Evolutionary conservation across 1,140 invertebrate species (phyloP), one percentile per base, ranked within the genome.

Genomic region (Pomacea maculata): DNA sequence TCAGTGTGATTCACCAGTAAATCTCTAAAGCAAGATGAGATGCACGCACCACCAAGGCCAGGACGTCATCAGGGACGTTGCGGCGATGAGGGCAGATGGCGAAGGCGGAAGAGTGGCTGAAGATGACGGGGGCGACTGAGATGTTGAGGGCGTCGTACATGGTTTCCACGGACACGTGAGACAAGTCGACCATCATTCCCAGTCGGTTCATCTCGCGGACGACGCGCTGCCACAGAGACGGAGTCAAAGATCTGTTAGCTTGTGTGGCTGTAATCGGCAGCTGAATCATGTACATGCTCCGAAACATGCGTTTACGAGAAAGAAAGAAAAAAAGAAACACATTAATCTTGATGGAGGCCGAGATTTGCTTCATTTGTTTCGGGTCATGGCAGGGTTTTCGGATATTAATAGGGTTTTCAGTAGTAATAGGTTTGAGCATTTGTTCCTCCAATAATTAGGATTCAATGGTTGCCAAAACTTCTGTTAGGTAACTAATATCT

Each of bases 41-140:
- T 70, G 15, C 9, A 82, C 94, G 93, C 92, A 96, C 95, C 88
- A 96, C 90, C 88, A 94, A 93, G 85, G 94, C 92, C 78, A 97
- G 93, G 73, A 96, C 94, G 90, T 91, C 88, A 88, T 97, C 96
- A 70, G 95, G 95, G 55, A 97, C 95, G 91, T 97, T 97, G 80
- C 96, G 93, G 72, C 95, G 95, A 57, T 95, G 95, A 89, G 96
- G 96, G 92, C 96, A 97, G 19, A 97, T 92, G 19, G 95, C 94
- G 83, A 95, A 95, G 57, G 95, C 95, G 3, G 95, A 96, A 34
- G 96, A 96, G 90, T 97, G 96, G 75, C 95, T 96, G 92, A 96
- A 97, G 84, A 97, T 96, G 80, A 97, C 95, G 34, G 96, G 96
- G n/a, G 96, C 96, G 86, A 94, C 94, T 34, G 95, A 95, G 78